phyloP scores from a whole-genome alignment of 2,888 invertebrate genomes.

The Eustalomyia histrio region DNA sequence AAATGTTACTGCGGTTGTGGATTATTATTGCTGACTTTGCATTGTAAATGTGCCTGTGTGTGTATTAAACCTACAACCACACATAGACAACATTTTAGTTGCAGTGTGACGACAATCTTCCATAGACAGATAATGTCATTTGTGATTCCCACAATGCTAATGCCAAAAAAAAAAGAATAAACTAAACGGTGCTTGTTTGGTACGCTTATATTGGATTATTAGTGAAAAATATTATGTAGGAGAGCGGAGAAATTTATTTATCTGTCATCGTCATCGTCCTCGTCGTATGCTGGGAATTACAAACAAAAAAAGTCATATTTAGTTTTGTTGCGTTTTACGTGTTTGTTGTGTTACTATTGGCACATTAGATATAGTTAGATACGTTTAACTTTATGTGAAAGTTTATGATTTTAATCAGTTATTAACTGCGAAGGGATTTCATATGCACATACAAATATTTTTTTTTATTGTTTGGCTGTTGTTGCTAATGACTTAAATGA shows the following conservation, averaged over 20 bases:
- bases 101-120: conserved; percentile 28
- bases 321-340: conserved; percentile 1
- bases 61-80: neutral
- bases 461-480: conserved; percentile 8
- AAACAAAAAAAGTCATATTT: conserved; percentile 11
- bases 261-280: conserved; percentile 15
- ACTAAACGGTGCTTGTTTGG: conserved; percentile 28
- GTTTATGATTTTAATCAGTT: conserved; percentile 42
- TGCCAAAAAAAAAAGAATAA: conserved; percentile 16
- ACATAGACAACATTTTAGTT: conserved; percentile 4
- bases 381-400: conserved; percentile 3
- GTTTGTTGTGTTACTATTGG: neutral
- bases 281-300: conserved; percentile 26
- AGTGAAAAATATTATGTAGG: conserved; percentile 49
- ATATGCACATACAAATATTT: too few relatives aligned
- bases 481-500: conserved; percentile 24
- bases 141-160: conserved; percentile 49
- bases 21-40: conserved; percentile 55
- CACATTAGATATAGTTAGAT: neutral
- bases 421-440: conserved; percentile 21
- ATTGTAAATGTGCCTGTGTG: neutral
- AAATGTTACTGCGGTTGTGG: conserved; percentile 49
- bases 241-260: conserved; percentile 24
- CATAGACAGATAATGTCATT: conserved; percentile 55
- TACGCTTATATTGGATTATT: conserved; percentile 46